Percentiles rank a stretch among this genome's conserved stretches.
Evolutionary conservation across 2,797 vertebrate species (phyloP).

Genomic region (Enteromius trimaculatus): DNA sequence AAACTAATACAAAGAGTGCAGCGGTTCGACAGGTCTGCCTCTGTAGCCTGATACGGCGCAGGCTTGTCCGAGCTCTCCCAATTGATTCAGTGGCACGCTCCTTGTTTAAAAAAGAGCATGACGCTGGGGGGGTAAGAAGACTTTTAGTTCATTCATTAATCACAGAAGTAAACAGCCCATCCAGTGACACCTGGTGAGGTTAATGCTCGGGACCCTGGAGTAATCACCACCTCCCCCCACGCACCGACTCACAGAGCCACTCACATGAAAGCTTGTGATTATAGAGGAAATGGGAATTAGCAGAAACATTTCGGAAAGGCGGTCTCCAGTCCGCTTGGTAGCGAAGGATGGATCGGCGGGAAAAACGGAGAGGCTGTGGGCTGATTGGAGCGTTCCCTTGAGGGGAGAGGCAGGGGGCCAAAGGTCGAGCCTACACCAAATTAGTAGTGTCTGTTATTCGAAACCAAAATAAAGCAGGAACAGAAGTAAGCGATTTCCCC

Average conservation of each 20-base stretch:
- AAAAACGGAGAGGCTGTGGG: conserved; percentile 72
- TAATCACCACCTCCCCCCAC: conserved; percentile 82
- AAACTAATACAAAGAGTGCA: conserved; percentile 59
- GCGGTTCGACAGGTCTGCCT: conserved; percentile 66
- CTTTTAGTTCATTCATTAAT: conserved; percentile 93
- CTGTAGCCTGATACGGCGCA: conserved; percentile 70
- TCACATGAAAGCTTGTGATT: conserved; percentile 91
- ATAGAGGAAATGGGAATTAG: conserved; percentile 96
- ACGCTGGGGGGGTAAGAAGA: conserved; percentile 67
- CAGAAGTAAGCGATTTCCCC: conserved; percentile 84
- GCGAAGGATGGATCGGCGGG: conserved; percentile 60
- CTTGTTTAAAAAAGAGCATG: conserved; percentile 69
- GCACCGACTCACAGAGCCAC: conserved; percentile 76
- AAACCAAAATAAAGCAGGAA: conserved; percentile 91
- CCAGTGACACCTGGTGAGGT: conserved; percentile 91
- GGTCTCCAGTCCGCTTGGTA: conserved; percentile 75
- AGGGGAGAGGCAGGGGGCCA: conserved; percentile 71
- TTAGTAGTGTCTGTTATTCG: conserved; percentile 92
- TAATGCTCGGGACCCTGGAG: conserved; percentile 87
- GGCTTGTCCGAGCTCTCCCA: conserved; percentile 76
- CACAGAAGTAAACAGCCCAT: conserved; percentile 87
- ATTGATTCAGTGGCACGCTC: conserved; percentile 84
- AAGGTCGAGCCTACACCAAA: conserved; percentile 87
- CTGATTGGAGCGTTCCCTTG: conserved; percentile 88
- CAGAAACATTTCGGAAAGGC: conserved; percentile 86